Conservation (phyloP, 2,797 vertebrate genomes). For the Podargus strigoides region DNA sequence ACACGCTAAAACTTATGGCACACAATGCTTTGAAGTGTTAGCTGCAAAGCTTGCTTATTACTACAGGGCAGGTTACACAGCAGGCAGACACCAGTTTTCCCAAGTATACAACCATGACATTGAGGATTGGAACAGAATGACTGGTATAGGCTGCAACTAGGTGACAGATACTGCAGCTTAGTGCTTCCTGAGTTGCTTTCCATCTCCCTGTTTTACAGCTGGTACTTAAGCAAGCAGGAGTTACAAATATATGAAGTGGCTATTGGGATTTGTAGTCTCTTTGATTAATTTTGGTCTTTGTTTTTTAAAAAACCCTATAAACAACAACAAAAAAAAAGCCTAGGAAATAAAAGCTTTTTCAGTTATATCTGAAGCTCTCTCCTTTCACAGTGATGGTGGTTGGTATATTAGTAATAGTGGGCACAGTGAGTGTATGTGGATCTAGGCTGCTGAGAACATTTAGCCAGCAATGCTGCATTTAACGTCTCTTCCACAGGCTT, state of each 20-base stretch:
- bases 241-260: not conserved
- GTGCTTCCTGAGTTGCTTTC: not conserved
- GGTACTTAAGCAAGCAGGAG: not conserved
- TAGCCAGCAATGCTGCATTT: not conserved
- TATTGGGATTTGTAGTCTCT: not conserved
- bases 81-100: not conserved
- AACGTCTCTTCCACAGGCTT: not conserved
- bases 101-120: not conserved
- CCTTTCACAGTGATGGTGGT: not conserved
- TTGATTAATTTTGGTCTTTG: not conserved
- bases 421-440: not conserved
- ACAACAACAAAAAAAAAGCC: not conserved
- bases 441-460: not conserved
- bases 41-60: not conserved
- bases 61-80: not conserved
- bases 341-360: not conserved
- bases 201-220: accelerated
- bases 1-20: not conserved
- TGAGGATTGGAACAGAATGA: not conserved
- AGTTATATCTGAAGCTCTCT: not conserved
- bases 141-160: not conserved
- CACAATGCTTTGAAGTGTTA: not conserved
- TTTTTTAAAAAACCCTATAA: not conserved
- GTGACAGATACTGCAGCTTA: not conserved
- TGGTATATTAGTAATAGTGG: not conserved